Evolutionary conservation across 2,113 vertebrate species (phyloP), one percentile per base, ranked within the genome.

Genomic region (Neolamprologus sp.): DNA sequence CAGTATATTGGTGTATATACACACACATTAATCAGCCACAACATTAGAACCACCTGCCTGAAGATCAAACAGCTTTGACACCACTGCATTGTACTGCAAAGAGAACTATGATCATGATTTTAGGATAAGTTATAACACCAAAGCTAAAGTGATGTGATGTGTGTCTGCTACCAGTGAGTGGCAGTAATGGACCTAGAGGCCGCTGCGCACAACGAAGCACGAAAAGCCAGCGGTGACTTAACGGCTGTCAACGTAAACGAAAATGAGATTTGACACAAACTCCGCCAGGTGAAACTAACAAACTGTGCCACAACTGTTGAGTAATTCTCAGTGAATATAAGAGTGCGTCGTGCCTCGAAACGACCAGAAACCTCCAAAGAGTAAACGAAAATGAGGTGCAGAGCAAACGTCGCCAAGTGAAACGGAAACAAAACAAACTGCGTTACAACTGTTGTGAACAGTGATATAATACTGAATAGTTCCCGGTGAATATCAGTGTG

Each of bases 271-370:
- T 6, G 23, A 28, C 42, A 10, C 37, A 75, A 75, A 47, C 23
- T 75, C n/a, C 4, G 9, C 71, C 23, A 75, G 23, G 42, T 75
- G 23, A 47, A 47, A 19, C 68, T 47, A 47, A 73, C 65, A 17
- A 28, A 75, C 12, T 28, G 13, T 73, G 40, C n/a, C 40, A 75
- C 71, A 75, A 45, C 5, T 45, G 68, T 45, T 45, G 68, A 45
- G 13, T 7, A 26, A 45, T 26, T 73, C 14, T 0, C 40, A 0
- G 37, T 26, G 21, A 73, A 1, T 1, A 11, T 12, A 17, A 17
- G 14, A 26, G 7, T 10, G 21, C n/a, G 0, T 12, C 16, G 21
- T 73, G 40, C 21, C 13, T 26, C 0, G 21, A 73, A 45, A 40
- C 1, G 14, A 9, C 40, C 65, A 45, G 12, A 75, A 19, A 28